Evolutionary conservation across 2,797 vertebrate genomes (phyloP).

Genomic region (Moxostoma hubbsi): DNA sequence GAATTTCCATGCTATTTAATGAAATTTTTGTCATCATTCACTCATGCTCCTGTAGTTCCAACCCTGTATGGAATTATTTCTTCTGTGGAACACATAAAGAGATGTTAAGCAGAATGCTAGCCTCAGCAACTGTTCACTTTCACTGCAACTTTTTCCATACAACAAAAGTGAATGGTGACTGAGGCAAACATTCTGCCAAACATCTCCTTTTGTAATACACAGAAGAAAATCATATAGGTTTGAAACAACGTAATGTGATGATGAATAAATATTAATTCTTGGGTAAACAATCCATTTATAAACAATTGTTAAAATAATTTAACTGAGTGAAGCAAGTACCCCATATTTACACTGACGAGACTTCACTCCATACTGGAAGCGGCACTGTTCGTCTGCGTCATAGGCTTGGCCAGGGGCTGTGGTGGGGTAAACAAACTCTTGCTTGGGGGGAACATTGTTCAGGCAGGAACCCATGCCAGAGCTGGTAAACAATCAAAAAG

Average conservation of each 20-base stretch:
- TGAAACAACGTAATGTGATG: neutral
- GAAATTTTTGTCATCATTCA: no score
- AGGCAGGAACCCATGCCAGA: slow-evolving; percentile 94
- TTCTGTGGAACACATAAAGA: no score
- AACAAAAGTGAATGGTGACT: no score
- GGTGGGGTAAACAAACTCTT: slow-evolving; percentile 96
- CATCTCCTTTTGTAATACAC: no score
- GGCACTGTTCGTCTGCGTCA: slow-evolving; percentile 95
- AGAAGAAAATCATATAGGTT: no score
- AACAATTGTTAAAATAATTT: neutral
- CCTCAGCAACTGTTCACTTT: no score
- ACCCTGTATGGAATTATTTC: no score
- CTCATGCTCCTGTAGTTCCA: no score
- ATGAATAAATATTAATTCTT: neutral
- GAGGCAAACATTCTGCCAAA: no score
- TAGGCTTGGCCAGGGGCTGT: slow-evolving; percentile 95
- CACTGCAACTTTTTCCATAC: no score
- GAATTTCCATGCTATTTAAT: no score
- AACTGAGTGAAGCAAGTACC: slow-evolving; percentile 75
- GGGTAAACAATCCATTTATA: neutral
- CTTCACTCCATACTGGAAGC: slow-evolving; percentile 97
- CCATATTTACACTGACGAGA: slow-evolving; percentile 99
- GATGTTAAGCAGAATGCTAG: no score
- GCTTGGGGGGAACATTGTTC: slow-evolving; percentile 92
- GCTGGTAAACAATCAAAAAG: slow-evolving; percentile 67